Base-by-base conservation (phyloP, 2,888 invertebrate species). In the Chironomus tentans region DNA sequence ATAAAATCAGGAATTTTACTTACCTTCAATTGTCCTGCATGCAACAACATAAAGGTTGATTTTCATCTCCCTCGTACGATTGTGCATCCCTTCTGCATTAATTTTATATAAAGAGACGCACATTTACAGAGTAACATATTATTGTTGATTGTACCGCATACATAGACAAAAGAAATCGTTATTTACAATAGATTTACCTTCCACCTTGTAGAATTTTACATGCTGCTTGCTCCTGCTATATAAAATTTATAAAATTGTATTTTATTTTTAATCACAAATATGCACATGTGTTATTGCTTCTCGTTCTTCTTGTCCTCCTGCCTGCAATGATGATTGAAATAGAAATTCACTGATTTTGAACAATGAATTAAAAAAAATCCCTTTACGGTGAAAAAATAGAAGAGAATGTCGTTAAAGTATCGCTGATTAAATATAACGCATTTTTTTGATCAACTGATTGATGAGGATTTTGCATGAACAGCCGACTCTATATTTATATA, bases 111-210 rank as follows among this genome's bases (percentile, higher is more conserved):
- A 15, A 56, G 56, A 18, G 18, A n/a, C 13, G 15, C 15, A 50
- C 15, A 50, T n/a, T 50, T 38, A 56, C 56, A 56, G 56, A 18
- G 56, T 50, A 50, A 50, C 15, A 50, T 50, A 15, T n/a, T 50
- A 38, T 38, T 38, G 38, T 38, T 38, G 38, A 38, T 38, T 38
- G 38, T 38, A 38, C 38, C 38, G 10, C 38, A 38, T 10, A 38
- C 38, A 56, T 56, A 70, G 38, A 46, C 70, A 70, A 18, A 70
- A 7, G 50, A 71, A 71, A n/a, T 50, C 72, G 48, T 28, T 70
- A 68, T 68, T 74, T 68, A 74, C 74, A 68, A 68, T 68, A 74
- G 74, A 74, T 74, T 74, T 65, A 74, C 74, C 74, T 74, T 74
- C 74, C 74, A 74, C 74, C 74, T 74, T 74, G 73, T 62, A 18